Evolutionary conservation across 2,113 vertebrate genomes (phyloP).

Genomic region (Isichthys henryi): DNA sequence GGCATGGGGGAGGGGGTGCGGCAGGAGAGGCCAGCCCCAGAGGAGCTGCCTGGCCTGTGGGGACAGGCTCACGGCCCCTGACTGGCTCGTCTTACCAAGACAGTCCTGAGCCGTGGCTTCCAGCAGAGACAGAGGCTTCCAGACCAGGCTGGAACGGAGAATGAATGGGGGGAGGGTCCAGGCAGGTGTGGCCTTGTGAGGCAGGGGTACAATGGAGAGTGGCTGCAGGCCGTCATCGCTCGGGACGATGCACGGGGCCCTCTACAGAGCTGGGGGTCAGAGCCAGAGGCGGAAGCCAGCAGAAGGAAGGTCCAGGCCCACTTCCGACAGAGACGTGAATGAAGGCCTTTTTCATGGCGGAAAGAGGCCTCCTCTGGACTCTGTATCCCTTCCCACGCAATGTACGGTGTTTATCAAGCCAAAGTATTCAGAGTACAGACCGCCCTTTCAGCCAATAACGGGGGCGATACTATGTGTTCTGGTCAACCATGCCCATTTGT

Average conservation of each 20-base stretch:
- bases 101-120: neutral
- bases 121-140: neutral
- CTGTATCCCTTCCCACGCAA: neutral
- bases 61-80: constrained; percentile 20
- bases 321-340: neutral
- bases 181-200: constrained; percentile 1
- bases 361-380: neutral
- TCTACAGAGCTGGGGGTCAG: neutral
- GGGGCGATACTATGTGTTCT: neutral
- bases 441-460: neutral
- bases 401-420: neutral
- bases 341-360: neutral
- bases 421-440: neutral
- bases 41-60: too few species aligned
- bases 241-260: neutral
- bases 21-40: neutral
- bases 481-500: neutral
- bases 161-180: neutral
- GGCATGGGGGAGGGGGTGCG: constrained; percentile 22
- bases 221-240: neutral
- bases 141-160: neutral
- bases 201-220: constrained; percentile 19
- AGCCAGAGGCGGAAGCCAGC: neutral
- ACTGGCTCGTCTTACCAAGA: neutral
- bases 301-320: neutral